Evolutionary conservation across 2,888 invertebrate species (phyloP).

Genomic region (Philhelius pedissequus): DNA sequence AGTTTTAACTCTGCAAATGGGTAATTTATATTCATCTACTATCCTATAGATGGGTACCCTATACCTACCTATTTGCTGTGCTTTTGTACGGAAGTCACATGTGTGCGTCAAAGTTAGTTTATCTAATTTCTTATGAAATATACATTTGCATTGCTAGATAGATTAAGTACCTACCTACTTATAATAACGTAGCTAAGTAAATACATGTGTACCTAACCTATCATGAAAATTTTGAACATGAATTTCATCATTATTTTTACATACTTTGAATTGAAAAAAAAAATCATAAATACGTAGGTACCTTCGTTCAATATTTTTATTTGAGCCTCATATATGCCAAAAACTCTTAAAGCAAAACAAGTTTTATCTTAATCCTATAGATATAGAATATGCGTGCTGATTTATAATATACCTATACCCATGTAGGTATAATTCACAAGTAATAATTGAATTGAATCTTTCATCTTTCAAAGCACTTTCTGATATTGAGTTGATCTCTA

Average conservation of each 20-base stretch:
- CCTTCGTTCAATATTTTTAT: not conserved
- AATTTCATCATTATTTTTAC: conserved; percentile 2
- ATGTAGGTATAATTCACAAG: not conserved
- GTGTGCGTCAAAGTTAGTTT: no score
- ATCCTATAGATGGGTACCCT: no score
- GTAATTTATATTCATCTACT: no score
- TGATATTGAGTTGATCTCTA: not conserved
- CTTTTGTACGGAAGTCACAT: no score
- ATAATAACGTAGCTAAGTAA: not conserved
- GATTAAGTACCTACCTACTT: not conserved
- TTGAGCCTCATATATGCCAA: not conserved
- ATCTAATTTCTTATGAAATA: no score
- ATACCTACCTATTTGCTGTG: no score
- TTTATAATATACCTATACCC: not conserved
- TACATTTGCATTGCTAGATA: no score
- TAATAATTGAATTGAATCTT: conserved; percentile 49
- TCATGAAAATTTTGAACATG: no score
- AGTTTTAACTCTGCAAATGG: no score
- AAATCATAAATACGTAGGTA: not conserved
- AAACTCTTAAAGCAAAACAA: not conserved
- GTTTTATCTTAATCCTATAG: conserved; percentile 2
- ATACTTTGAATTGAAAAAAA: not conserved
- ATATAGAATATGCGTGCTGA: conserved; percentile 3
- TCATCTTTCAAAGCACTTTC: conserved; percentile 31
- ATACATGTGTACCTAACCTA: not conserved